Evolutionary conservation across 2,113 vertebrate genomes (phyloP).

Genomic region (Onychostruthus taczanowskii): DNA sequence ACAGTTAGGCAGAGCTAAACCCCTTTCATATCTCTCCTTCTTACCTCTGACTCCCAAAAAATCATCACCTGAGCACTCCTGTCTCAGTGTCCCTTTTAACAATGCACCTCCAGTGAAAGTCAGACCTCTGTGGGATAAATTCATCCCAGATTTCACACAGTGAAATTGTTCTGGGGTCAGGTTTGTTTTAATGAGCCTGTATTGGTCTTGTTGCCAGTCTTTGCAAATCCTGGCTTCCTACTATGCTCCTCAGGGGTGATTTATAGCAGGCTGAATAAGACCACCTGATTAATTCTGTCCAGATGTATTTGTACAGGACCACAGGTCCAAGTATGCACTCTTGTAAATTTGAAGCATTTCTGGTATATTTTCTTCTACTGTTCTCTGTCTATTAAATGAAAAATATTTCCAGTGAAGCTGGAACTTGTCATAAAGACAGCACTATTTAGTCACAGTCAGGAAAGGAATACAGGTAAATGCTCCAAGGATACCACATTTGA

Average conservation of each 20-base stretch:
- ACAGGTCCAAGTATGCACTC: background rate
- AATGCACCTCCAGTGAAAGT: background rate
- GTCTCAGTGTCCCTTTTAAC: background rate
- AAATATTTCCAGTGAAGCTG: background rate
- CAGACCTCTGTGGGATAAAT: background rate
- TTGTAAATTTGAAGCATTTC: background rate
- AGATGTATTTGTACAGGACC: background rate
- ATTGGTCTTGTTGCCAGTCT: background rate
- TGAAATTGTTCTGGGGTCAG: background rate
- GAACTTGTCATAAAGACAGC: background rate
- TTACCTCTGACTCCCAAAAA: background rate
- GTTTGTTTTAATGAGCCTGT: background rate
- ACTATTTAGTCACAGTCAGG: background rate
- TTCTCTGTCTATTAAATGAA: background rate
- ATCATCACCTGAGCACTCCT: background rate
- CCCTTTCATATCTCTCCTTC: background rate
- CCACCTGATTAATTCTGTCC: background rate
- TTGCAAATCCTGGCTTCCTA: background rate
- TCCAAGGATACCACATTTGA: background rate
- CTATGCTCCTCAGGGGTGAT: background rate
- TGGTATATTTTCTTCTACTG: background rate
- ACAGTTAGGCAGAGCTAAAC: background rate
- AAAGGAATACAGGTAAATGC: background rate
- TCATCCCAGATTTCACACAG: background rate
- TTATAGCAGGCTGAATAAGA: background rate